Evolutionary conservation across 2,113 vertebrate species (phyloP).

Genomic region (Gymnocephalus cernua): DNA sequence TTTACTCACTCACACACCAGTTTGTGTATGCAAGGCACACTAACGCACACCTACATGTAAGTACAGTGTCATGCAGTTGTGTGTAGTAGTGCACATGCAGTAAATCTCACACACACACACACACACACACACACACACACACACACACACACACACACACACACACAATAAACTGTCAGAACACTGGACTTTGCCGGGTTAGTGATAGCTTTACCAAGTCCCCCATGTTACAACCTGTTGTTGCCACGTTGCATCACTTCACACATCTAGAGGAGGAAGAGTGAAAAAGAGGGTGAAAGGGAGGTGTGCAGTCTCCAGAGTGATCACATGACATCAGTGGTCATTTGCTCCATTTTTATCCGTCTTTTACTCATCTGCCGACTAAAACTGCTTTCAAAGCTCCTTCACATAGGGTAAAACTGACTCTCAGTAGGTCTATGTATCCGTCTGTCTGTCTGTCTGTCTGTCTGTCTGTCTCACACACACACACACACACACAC

Average conservation of each 20-base stretch:
- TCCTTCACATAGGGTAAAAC: background rate
- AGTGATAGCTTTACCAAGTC: slow-evolving; percentile 54
- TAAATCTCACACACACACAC: slow-evolving; percentile 40
- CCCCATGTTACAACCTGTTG: slow-evolving; percentile 78
- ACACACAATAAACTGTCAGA: background rate
- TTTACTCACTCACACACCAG: background rate
- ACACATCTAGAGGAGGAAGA: slow-evolving; percentile 52
- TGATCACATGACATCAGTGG: slow-evolving; percentile 59
- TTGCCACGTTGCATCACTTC: slow-evolving; percentile 78
- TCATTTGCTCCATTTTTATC: slow-evolving; percentile 57
- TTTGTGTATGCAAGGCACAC: slow-evolving; percentile 5
- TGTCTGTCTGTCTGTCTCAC: too few relatives aligned
- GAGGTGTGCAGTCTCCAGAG: slow-evolving; percentile 53
- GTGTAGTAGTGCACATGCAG: slow-evolving; percentile 22
- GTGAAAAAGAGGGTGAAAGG: slow-evolving; percentile 27
- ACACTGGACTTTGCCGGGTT: slow-evolving; percentile 32
- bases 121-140: slow-evolving; percentile 37
- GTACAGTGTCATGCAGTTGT: slow-evolving; percentile 14
- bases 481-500: too few relatives aligned
- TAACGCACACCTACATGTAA: slow-evolving; percentile 6
- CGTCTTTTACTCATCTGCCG: slow-evolving; percentile 17
- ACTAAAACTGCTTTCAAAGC: slow-evolving; percentile 43
- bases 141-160: slow-evolving; percentile 2
- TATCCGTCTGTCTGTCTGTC: too few relatives aligned
- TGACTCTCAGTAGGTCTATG: too few relatives aligned